Evolutionary conservation across 2,888 invertebrate species (phyloP).

Genomic region (Drosophila cognata): DNA sequence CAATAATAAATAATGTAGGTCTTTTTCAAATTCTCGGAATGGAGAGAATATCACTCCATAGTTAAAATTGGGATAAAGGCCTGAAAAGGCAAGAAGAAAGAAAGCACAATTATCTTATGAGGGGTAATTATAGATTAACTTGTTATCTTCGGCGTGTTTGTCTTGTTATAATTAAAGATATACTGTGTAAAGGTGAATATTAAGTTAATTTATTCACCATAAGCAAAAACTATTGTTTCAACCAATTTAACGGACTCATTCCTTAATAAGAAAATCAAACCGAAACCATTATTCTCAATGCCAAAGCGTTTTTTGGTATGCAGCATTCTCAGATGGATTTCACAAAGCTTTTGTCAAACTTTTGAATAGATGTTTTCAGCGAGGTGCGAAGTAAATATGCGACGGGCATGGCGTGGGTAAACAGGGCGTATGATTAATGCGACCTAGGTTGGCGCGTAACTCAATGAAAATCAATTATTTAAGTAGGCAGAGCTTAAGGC

Average conservation of each 20-base stretch:
- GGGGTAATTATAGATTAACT: background rate
- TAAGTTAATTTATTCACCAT: background rate
- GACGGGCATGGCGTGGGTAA: constrained; percentile 20
- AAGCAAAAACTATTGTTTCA: background rate
- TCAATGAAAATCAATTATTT: constrained; percentile 70
- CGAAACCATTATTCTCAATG: background rate
- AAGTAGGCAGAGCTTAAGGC: constrained; percentile 22
- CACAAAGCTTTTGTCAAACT: constrained; percentile 19
- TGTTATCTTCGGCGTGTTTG: background rate
- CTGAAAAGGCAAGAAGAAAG: background rate
- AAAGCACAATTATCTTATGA: background rate
- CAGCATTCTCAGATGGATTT: background rate
- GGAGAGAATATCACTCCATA: background rate
- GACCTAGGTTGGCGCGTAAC: constrained; percentile 12
- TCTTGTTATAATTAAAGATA: background rate
- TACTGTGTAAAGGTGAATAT: background rate
- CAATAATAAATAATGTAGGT: background rate
- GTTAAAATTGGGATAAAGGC: background rate
- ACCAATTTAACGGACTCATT: background rate
- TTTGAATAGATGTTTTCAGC: constrained; percentile 14
- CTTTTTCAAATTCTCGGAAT: background rate
- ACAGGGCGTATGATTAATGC: constrained; percentile 70
- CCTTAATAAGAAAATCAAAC: background rate
- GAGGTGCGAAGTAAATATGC: background rate
- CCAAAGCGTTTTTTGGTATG: background rate